These are phyloP conservation scores for Taxidea taxus DNA, from an alignment of 2,113 vertebrate species.

Conservation along the genomic window DNA sequence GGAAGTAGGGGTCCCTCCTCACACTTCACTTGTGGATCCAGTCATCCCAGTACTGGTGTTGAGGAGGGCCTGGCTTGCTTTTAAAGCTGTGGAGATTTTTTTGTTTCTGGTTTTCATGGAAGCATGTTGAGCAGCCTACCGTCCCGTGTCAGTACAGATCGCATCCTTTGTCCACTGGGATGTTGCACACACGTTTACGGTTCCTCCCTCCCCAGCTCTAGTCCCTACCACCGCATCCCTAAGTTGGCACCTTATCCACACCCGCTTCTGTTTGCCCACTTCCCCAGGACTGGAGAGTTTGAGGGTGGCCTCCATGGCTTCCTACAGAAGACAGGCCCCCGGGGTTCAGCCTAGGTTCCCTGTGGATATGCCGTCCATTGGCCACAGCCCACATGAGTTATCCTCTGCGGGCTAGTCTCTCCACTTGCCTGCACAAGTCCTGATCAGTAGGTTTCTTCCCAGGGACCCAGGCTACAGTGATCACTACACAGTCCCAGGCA, in stretches of 20 bases:
- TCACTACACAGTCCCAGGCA: rapidly evolving
- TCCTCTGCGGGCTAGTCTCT: no score
- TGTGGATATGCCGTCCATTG: rapidly evolving
- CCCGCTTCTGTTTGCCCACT: not conserved
- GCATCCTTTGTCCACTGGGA: not conserved
- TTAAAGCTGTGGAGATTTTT: not conserved
- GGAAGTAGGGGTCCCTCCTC: not conserved
- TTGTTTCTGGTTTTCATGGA: not conserved
- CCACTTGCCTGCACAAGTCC: no score
- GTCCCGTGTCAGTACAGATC: not conserved
- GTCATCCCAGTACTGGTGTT: not conserved
- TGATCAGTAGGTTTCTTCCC: rapidly evolving
- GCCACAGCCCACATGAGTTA: rapidly evolving
- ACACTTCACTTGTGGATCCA: not conserved
- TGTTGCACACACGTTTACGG: rapidly evolving
- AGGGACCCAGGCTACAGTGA: not conserved
- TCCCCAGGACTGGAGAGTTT: not conserved
- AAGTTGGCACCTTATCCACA: rapidly evolving
- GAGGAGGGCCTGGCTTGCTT: not conserved
- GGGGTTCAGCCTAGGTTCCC: not conserved
- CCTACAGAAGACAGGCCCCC: not conserved
- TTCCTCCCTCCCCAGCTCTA: not conserved
- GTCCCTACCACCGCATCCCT: rapidly evolving
- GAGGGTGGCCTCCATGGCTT: not conserved
- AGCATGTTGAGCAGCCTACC: rapidly evolving